A percentile compares a stretch with the other conserved stretches of the same genome.
Evolutionary conservation across 2,797 vertebrate genomes (phyloP).

Genomic region (Phaenicophaeus curvirostris): DNA sequence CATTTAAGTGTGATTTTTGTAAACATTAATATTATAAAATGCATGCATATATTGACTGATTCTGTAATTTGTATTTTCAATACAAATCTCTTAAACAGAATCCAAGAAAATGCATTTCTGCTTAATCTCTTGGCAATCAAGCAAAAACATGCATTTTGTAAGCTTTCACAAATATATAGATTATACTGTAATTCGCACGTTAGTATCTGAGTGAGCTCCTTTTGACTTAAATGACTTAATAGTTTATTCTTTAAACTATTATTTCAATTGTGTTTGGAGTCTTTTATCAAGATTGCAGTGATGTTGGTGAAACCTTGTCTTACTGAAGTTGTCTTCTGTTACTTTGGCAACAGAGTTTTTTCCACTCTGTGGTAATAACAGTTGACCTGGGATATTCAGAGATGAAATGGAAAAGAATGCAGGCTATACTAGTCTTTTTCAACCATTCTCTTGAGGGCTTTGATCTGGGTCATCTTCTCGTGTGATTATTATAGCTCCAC

Average conservation of each 20-base stretch:
- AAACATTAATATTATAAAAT: background rate
- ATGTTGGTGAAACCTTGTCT: background rate
- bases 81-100: background rate
- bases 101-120: background rate
- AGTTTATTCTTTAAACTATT: background rate
- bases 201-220: background rate
- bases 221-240: background rate
- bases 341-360: background rate
- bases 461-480: background rate
- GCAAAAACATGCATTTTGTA: background rate
- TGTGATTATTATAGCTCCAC: background rate
- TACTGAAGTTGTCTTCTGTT: background rate
- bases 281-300: background rate
- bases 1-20: background rate
- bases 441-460: background rate
- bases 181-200: background rate
- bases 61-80: background rate
- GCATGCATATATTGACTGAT: background rate
- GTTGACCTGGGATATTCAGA: background rate
- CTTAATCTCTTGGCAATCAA: background rate
- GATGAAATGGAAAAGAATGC: background rate
- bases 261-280: background rate
- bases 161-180: background rate
- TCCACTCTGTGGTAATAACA: background rate
- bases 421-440: background rate